Evolutionary conservation across 2,888 invertebrate species (phyloP), one percentile per base, ranked within the genome.

Genomic region (Phrixothrix hirtus): DNA sequence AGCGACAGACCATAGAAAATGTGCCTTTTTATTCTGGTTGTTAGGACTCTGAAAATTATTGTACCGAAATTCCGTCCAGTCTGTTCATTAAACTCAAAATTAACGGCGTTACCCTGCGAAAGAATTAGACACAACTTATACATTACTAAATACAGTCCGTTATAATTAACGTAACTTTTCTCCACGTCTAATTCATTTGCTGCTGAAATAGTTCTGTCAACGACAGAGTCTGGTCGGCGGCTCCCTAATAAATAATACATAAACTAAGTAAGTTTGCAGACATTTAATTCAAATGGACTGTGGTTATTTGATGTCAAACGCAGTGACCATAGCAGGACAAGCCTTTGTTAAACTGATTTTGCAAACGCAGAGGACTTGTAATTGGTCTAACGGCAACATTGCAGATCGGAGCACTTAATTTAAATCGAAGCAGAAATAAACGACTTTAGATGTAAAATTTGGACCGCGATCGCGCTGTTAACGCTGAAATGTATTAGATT

Each of bases 271-370:
- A 59, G 57, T 59, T 57, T 46, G 57, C 49, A 52, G 57, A 59
- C 59, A 51, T 57, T 54, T 59, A 59, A 59, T 59, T 57, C 55
- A 57, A 59, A 59, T 57, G 59, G 57, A 57, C 59, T 55, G 57
- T 50, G 59, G 59, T 57, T 57, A 55, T 55, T 52, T 43, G 52
- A 52, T 57, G 59, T 59, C 59, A 59, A 55, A 52, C 41, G 42
- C 59, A 59, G 57, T 26, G 38, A 51, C 47, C 35, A 44, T 29
- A 30, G 34, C 32, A 32, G 35, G 45, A 52, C 38, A 34, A 43
- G 42, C 43, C 15, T 36, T 44, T 27, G 44, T 38, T 34, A 21
- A 52, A 48, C 37, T 34, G 32, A 53, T 47, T 41, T 43, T 47
- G 34, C 37, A 53, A 43, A 52, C 37, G 36, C 21, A 32, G 32